Base-by-base conservation (phyloP, 2,113 vertebrate genomes). In the Thinocorus orbignyianus region DNA sequence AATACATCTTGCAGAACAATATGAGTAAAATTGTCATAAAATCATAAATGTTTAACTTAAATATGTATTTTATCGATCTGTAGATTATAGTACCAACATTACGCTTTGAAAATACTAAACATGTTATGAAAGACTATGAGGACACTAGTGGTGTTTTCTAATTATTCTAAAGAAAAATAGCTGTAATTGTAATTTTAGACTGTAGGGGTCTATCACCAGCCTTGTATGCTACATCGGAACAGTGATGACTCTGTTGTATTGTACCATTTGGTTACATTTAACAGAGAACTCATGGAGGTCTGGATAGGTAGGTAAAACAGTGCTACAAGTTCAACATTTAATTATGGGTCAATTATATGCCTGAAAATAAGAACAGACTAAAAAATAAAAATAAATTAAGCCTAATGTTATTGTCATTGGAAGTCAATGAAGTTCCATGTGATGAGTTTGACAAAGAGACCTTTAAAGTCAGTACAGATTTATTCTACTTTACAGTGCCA, bases 291-390 rank as follows among this genome's bases (percentile, higher is more conserved):
- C 33, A 54, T 3, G 4, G 28, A 78, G 10, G 9, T 9, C 11
- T 6, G 22, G 17, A 2, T 31, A 65, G 4, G 4, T 25, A 64
- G 37, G 6, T 0, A 3, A 69, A 86, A 60, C 5, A 19, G 5
- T 18, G 19, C 5, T 73, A 20, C 22, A 35, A 65, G 20, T 41
- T 78, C 46, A 61, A 12, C 26, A 7, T 73, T 73, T 65, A 70
- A 52, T 7, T 57, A 7, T 3, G 2, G 13, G 3, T 5, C 10
- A 66, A 8, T 10, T 30, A 2, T 10, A 70, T 30, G 17, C 11
- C 10, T 22, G 2, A 6, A 39, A 70, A 71, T 30, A 49, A 44
- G 7, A 48, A 48, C 7, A 24, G 33, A 26, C 25, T 10, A 49
- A 76, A 54, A 76, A 44, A 35, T 3, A 55, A 60, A 71, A 68